Base-by-base conservation (phyloP, 2,888 invertebrate genomes). In the Cephus rjabovi region DNA sequence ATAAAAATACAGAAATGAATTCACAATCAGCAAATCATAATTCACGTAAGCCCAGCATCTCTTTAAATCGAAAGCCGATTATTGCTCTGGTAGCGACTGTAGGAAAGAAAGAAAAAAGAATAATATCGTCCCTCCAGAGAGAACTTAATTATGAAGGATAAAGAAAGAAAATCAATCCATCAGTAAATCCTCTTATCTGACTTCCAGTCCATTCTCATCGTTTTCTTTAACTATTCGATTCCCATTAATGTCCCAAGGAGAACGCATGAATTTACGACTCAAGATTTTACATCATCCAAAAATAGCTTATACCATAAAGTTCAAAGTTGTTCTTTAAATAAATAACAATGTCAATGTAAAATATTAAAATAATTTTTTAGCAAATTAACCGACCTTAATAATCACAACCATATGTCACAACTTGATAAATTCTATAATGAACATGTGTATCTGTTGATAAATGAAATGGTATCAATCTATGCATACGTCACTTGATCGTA, bases 111-210 rank as follows among this genome's bases (percentile, higher is more conserved):
- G 56, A 56, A 56, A 23, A 23, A 56, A 56, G 56, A 56, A 56
- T 9, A 56, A 56, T 56, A 23, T 56, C 56, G 56, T 56, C 23
- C 23, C 56, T 23, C 56, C 56, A 15, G 2, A 30, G 15, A 31
- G 12, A 80, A 78, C 31, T 85, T 84, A 85, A 85, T 85, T 85
- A 68, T 79, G 37, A 31, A 74, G 75, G 76, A 78, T 71, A 73
- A 73, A 34, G 77, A 34, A 79, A 83, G 78, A 40, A 76, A 80
- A 79, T 76, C 76, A 82, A 83, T 85, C 79, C 76, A 56, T 23
- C 69, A 74, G 80, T 68, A 83, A 83, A 85, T 85, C 85, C 85
- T 75, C 85, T 85, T 85, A 85, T 78, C 70, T 31, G 4, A 31
- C 31, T 30, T 56, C 33, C 34, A 34, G 4, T 15, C 34, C 15